These are phyloP conservation scores for Athalia cordata DNA, from an alignment of 2,888 invertebrate genomes.

Conservation along the genomic window DNA sequence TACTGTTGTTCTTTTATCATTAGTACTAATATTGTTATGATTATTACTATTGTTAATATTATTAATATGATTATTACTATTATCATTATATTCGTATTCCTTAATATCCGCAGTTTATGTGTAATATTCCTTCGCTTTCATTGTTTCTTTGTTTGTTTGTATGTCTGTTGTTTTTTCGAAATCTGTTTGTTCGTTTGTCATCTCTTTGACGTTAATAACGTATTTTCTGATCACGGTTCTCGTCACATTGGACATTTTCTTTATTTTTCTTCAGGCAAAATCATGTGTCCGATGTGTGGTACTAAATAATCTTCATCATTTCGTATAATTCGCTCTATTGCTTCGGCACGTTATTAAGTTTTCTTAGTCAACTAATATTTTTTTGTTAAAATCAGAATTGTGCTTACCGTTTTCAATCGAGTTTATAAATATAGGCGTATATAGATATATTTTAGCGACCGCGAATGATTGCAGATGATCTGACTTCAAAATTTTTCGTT, in stretches of 20 bases:
- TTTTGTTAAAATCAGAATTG: conserved; percentile 36
- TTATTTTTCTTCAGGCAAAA: too few species aligned
- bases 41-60: conserved; percentile 18
- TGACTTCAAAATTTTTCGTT: too few species aligned
- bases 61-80: conserved; percentile 26
- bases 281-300: too few species aligned
- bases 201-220: background rate
- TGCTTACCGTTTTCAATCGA: background rate
- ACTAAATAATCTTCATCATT: too few species aligned
- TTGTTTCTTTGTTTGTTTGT: too few species aligned
- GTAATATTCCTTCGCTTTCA: too few species aligned
- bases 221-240: too few species aligned
- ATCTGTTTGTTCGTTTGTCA: conserved; percentile 37
- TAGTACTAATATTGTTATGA: conserved; percentile 45
- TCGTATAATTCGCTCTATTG: background rate
- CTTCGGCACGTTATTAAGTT: background rate
- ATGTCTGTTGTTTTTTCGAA: conserved; percentile 22
- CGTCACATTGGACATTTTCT: too few species aligned
- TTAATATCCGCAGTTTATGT: conserved; percentile 16
- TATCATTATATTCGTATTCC: conserved; percentile 56
- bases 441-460: background rate
- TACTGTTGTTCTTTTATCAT: conserved; percentile 57
- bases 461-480: too few species aligned
- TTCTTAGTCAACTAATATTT: background rate
- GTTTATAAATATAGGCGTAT: background rate